A percentile compares a stretch with the other conserved stretches of the same genome.
Evolutionary conservation across 2,888 invertebrate species (phyloP).

Genomic region (Herminia tarsipennalis): DNA sequence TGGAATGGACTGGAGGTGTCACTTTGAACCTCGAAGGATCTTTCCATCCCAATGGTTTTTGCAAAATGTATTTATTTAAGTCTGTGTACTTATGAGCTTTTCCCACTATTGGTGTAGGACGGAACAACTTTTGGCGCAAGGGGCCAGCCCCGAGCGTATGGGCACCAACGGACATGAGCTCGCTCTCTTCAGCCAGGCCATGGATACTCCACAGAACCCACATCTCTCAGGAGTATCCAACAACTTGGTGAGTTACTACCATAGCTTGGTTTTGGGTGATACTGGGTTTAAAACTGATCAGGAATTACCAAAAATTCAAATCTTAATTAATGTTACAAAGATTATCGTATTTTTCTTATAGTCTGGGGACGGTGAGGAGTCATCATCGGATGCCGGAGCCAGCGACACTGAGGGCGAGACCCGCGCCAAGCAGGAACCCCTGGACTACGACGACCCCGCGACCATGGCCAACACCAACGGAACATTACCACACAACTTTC

Average conservation of each 20-base stretch:
- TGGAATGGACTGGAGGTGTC: too few species aligned
- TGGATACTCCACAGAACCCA: constrained; percentile 90
- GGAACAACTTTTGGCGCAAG: constrained; percentile 76
- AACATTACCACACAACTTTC: constrained; percentile 90
- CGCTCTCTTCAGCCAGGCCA: constrained; percentile 90
- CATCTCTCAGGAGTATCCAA: constrained; percentile 84
- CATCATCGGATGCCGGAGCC: constrained; percentile 93
- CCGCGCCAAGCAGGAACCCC: constrained; percentile 90
- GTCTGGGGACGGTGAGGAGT: constrained; percentile 90
- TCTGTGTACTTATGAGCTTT: constrained; percentile 54
- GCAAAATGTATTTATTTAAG: neutral
- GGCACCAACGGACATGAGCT: constrained; percentile 88
- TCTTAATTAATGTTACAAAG: neutral
- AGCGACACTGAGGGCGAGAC: constrained; percentile 88
- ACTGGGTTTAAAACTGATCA: too few species aligned
- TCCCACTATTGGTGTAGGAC: constrained; percentile 74
- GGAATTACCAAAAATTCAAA: too few species aligned
- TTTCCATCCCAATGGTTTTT: neutral
- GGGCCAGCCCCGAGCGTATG: constrained; percentile 86
- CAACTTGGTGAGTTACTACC: constrained; percentile 78
- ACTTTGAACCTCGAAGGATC: too few species aligned
- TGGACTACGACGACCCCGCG: constrained; percentile 89
- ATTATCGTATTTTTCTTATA: constrained; percentile 21
- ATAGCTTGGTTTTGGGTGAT: too few species aligned
- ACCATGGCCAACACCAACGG: constrained; percentile 88